phyloP scores from a whole-genome alignment of 2,113 vertebrate genomes.

The Tragulus kanchil region DNA sequence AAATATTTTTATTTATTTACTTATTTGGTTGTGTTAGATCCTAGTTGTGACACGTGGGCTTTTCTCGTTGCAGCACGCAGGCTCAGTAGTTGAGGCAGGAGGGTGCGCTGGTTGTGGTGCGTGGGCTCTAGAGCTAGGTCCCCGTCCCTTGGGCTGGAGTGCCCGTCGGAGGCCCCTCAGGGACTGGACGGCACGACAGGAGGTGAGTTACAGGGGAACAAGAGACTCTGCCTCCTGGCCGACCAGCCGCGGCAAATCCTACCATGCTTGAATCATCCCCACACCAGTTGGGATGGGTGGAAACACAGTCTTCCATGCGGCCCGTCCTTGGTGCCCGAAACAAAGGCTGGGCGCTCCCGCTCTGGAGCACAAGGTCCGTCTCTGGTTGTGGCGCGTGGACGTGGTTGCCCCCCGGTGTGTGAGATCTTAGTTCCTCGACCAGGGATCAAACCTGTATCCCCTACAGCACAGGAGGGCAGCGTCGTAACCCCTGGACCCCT shows the following conservation, averaged over 20 bases:
- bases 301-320: background rate
- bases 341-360: background rate
- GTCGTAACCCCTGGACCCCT: background rate
- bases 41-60: background rate
- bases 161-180: background rate
- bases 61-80: background rate
- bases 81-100: background rate
- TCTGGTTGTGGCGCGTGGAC: background rate
- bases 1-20: background rate
- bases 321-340: background rate
- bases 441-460: background rate
- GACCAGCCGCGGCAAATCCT: background rate
- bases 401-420: background rate
- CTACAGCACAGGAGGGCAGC: background rate
- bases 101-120: background rate
- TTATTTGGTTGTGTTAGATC: background rate
- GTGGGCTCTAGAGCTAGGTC: background rate
- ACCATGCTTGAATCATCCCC: background rate
- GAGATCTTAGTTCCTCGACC: background rate
- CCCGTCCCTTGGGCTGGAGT: accelerated
- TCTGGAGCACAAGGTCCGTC: background rate
- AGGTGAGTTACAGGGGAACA: background rate
- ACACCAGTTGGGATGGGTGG: background rate
- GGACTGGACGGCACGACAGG: background rate
- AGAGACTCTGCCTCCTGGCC: background rate